Conservation (phyloP, 2,888 invertebrate genomes). For the Chymomyza amoena region DNA sequence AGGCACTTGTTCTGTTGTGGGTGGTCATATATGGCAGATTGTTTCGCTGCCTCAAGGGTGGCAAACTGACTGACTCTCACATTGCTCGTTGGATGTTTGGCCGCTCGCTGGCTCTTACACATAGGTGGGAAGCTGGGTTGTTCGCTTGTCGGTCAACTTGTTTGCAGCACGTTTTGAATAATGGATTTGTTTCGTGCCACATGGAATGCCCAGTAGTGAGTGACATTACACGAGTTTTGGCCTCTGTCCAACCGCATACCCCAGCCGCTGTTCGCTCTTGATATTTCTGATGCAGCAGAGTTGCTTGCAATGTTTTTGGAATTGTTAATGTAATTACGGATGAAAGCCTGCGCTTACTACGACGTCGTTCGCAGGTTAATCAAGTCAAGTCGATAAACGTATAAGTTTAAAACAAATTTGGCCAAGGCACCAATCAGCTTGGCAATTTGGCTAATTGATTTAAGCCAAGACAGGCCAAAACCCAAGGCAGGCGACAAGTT, state of each 20-base stretch:
- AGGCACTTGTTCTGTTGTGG: background rate
- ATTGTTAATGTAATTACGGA: constrained; percentile 68
- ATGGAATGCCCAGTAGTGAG: constrained; percentile 59
- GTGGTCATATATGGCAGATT: background rate
- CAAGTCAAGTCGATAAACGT: constrained; percentile 48
- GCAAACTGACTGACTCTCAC: background rate
- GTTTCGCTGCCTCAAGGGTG: background rate
- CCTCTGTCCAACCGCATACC: background rate
- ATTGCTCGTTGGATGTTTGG: background rate
- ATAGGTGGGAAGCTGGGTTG: constrained; percentile 41
- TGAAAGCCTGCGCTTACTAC: constrained; percentile 44
- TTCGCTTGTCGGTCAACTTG: constrained; percentile 59
- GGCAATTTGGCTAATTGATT: constrained; percentile 63
- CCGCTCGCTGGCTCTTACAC: constrained; percentile 51
- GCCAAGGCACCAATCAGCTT: constrained; percentile 7
- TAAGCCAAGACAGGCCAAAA: background rate
- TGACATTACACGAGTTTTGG: constrained; percentile 53
- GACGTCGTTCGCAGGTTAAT: constrained; percentile 34
- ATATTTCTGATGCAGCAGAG: constrained; percentile 5
- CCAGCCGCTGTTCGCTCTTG: background rate
- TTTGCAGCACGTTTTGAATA: constrained; percentile 68
- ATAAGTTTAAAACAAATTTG: constrained; percentile 45
- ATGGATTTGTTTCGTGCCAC: constrained; percentile 65
- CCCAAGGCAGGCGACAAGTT: background rate
- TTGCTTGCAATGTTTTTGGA: constrained; percentile 52